These are phyloP conservation scores for Ceratosolen solmsi DNA, from an alignment of 1,140 invertebrate species.

Conservation along the genomic window DNA sequence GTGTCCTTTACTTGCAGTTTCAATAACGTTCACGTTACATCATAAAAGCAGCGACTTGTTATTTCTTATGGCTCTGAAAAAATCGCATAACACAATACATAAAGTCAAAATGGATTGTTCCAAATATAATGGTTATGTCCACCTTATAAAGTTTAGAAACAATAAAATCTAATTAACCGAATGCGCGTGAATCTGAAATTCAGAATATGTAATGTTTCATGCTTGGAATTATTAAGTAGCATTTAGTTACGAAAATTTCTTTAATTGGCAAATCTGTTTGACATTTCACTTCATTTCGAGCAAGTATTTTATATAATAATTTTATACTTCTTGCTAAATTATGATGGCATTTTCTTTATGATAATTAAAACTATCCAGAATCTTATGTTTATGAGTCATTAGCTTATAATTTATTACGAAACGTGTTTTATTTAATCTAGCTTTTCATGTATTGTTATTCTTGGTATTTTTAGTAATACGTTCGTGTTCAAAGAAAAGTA, in stretches of 20 bases:
- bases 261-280: no score
- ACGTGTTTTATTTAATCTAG: no score
- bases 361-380: no score
- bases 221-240: no score
- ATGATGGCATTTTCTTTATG: no score
- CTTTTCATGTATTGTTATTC: no score
- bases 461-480: not conserved
- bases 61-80: conserved; percentile 38
- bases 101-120: conserved; percentile 19
- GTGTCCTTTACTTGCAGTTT: conserved; percentile 24
- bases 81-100: conserved; percentile 24
- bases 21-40: conserved; percentile 28
- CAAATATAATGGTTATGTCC: conserved; percentile 31
- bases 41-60: conserved; percentile 48
- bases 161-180: conserved; percentile 17
- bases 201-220: no score
- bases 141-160: not conserved
- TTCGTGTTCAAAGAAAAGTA: not conserved
- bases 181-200: conserved; percentile 10
- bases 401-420: not conserved
- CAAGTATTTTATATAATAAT: no score
- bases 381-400: not conserved
- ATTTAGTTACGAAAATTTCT: no score
- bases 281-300: no score
- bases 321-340: no score